Base-by-base conservation (phyloP, 2,797 vertebrate genomes). In the Syndactyla subalaris region DNA sequence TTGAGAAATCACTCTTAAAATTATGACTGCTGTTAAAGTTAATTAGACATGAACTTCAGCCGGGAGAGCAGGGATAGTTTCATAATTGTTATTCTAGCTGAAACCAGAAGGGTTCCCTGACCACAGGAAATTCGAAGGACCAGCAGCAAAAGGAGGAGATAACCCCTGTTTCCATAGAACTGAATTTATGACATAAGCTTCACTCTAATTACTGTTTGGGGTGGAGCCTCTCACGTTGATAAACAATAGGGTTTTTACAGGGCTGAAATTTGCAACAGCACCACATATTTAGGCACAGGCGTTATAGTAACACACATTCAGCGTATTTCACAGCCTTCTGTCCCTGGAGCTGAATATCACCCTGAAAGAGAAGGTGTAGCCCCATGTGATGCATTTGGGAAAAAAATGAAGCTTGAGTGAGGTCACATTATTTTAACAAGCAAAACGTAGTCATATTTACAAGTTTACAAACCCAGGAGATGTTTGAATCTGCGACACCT, bases 1-100 rank as follows among this genome's bases (percentile, higher is more conserved):
- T 97, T 89, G 95, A 97, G 96, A 98, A 97, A 93, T 95, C 70
- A 12, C 30, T 85, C 67, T 92, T 84, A 72, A 90, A 97, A 96
- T 95, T 91, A 92, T 24, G 70, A 77, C 71, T 85, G 67, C 32
- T 57, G 82, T 97, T 97, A 92, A 86, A 95, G 88, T 78, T 97
- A 97, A 58, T 98, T 94, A 97, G 46, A 62, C 4, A 3, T 8
- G 41, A 96, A 71, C 39, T n/a, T 87, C 9, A 22, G 79, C 79
- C 93, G 61, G 59, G n/a, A 86, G 34, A 85, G 34, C 75, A 82
- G 75, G 81, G 51, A 12, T 8, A 21, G 68, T 72, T 93, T 80
- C 68, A 49, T 41, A 58, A 55, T 84, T 61, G 88, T 58, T 84
- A 7, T n/a, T 78, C 39, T 43, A 55, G 83, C 74, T 80, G 57